These are phyloP conservation scores for Drosophila nr. fundita DNA, from an alignment of 2,888 invertebrate species.

Conservation along the genomic window DNA sequence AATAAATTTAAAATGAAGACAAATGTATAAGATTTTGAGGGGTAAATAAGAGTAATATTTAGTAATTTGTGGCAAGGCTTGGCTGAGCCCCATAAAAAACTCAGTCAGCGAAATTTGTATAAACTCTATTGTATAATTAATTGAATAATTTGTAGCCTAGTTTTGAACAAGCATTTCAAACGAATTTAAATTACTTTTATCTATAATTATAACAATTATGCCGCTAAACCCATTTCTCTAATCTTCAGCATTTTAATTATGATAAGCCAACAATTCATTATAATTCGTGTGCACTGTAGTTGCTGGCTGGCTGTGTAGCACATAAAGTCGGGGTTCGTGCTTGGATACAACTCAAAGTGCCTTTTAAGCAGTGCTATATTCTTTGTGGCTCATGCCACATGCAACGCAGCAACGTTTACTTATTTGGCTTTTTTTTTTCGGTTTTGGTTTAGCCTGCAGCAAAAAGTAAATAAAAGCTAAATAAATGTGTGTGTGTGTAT, in stretches of 20 bases:
- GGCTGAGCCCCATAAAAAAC: neutral
- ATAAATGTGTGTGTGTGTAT: conserved; percentile 10
- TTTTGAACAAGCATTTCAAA: neutral
- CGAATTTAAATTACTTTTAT: neutral
- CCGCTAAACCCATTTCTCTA: neutral
- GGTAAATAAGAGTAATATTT: neutral
- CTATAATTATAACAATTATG: neutral
- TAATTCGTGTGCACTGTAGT: conserved; percentile 12
- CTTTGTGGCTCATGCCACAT: conserved; percentile 28
- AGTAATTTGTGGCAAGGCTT: neutral
- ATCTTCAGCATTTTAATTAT: neutral
- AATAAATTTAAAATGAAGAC: neutral
- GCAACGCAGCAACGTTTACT: conserved; percentile 22
- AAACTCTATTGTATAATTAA: neutral
- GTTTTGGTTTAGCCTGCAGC: conserved; percentile 22
- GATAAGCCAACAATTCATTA: conserved; percentile 13
- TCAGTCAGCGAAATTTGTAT: neutral
- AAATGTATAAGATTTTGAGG: neutral
- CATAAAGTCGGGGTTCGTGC: conserved; percentile 12
- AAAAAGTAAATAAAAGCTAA: conserved; percentile 52
- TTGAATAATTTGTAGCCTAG: too few relatives aligned
- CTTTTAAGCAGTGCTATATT: conserved; percentile 9
- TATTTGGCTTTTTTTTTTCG: conserved; percentile 29
- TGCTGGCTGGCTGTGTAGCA: conserved; percentile 8
- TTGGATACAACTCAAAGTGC: conserved; percentile 11